A percentile compares a stretch with the other conserved stretches of the same genome.
phyloP scores from a whole-genome alignment of 2,113 vertebrate genomes.

The Physeter macrocephalus region DNA sequence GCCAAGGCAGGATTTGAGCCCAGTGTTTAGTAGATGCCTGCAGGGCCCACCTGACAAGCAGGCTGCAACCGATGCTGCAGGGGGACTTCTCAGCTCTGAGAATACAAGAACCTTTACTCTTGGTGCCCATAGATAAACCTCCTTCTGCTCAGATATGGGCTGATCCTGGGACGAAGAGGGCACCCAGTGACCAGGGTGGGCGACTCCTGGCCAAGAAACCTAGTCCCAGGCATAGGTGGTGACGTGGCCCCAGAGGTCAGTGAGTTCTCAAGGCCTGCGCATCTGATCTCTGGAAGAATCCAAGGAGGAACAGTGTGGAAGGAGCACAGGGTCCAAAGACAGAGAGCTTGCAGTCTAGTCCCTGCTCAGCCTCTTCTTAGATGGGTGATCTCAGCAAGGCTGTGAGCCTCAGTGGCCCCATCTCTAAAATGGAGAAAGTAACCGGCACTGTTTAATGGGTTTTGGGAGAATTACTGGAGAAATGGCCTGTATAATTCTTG shows the following conservation, averaged over 20 bases:
- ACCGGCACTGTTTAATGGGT: background rate
- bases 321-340: background rate
- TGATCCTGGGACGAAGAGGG: too few species aligned
- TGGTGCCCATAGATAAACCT: background rate
- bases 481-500: background rate
- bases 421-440: background rate
- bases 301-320: background rate
- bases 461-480: background rate
- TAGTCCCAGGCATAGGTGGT: too few species aligned
- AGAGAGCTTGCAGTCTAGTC: too few species aligned
- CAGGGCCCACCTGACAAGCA: too few species aligned
- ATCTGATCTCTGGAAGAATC: too few species aligned
- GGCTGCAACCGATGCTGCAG: background rate
- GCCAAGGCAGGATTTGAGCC: background rate
- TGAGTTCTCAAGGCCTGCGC: background rate
- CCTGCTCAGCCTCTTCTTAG: background rate
- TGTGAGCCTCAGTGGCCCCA: background rate
- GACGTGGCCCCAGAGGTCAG: too few species aligned
- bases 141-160: too few species aligned
- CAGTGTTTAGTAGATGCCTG: background rate
- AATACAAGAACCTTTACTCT: background rate
- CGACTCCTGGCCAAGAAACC: background rate
- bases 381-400: background rate
- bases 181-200: background rate
- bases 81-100: background rate